These are phyloP conservation scores for Pasiphila rectangulata DNA, from an alignment of 2,888 invertebrate genomes.

Conservation along the genomic window DNA sequence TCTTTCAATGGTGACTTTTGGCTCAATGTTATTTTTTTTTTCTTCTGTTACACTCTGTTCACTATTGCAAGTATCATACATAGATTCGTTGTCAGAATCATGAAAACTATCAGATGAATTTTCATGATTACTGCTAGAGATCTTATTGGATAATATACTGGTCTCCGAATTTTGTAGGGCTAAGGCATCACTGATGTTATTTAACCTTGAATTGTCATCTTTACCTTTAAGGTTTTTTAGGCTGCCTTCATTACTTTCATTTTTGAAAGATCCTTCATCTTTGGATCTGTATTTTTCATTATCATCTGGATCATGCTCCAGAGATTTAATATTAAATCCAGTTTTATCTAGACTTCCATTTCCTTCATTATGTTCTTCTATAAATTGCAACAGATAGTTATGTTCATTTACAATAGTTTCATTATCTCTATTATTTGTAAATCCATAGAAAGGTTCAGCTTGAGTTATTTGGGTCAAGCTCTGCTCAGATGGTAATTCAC, in stretches of 20 bases:
- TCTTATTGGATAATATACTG: slow-evolving; percentile 15
- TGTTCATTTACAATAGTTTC: slow-evolving; percentile 7
- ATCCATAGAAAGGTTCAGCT: slow-evolving; percentile 52
- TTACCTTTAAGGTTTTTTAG: neutral
- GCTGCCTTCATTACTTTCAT: slow-evolving; percentile 3
- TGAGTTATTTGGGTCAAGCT: slow-evolving; percentile 46
- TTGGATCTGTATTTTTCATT: neutral
- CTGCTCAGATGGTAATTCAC: slow-evolving; percentile 24
- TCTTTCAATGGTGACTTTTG: slow-evolving; percentile 49
- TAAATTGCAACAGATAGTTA: slow-evolving; percentile 5
- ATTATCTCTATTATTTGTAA: slow-evolving; percentile 31
- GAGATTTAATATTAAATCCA: neutral
- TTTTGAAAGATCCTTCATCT: neutral
- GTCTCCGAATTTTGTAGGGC: neutral
- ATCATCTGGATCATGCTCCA: neutral
- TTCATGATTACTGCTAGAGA: slow-evolving; percentile 5
- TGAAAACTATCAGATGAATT: slow-evolving; percentile 21
- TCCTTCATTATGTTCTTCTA: slow-evolving; percentile 3
- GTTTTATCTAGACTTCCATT: neutral
- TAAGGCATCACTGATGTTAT: neutral
- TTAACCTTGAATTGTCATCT: neutral
- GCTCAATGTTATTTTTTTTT: slow-evolving; percentile 34
- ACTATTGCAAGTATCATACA: slow-evolving; percentile 66
- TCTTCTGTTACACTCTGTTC: slow-evolving; percentile 36
- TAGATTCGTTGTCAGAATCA: slow-evolving; percentile 44